Conservation (phyloP, 1,140 invertebrate genomes). For the Lepidurus couesii region DNA sequence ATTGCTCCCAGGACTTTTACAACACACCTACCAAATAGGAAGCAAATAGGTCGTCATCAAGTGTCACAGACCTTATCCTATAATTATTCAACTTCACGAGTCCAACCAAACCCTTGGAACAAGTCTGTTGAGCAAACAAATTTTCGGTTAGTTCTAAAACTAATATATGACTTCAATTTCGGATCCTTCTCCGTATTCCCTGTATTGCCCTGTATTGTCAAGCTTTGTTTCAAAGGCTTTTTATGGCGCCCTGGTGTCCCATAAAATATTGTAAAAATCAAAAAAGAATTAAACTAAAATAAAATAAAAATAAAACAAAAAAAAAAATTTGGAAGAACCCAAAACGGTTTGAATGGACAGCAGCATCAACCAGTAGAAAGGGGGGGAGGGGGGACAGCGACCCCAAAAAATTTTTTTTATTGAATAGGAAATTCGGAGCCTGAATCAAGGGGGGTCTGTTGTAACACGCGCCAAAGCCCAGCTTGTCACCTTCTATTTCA, state of each 20-base stretch:
- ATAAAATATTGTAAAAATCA: neutral
- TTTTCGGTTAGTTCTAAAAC: neutral
- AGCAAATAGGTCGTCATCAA: slow-evolving; percentile 19
- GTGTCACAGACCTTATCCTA: neutral
- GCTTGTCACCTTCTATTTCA: slow-evolving; percentile 9
- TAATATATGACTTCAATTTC: neutral
- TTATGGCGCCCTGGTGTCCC: neutral
- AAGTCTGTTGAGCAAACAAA: neutral
- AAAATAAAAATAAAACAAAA: neutral
- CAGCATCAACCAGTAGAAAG: neutral
- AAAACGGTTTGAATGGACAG: too few relatives aligned
- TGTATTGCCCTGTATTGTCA: neutral
- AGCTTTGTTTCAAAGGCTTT: neutral
- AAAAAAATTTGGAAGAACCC: neutral
- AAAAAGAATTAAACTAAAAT: neutral
- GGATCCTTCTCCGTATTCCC: neutral
- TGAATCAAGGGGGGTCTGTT: slow-evolving; percentile 12
- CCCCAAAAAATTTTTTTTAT: neutral
- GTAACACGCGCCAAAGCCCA: slow-evolving; percentile 20
- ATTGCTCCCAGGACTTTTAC: neutral
- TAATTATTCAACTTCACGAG: slow-evolving; percentile 9
- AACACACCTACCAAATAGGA: slow-evolving; percentile 2
- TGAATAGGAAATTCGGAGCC: neutral
- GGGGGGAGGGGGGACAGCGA: neutral
- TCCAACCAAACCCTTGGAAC: neutral